phyloP scores from a whole-genome alignment of 2,888 invertebrate genomes.

The Clepsis dumicolana region DNA sequence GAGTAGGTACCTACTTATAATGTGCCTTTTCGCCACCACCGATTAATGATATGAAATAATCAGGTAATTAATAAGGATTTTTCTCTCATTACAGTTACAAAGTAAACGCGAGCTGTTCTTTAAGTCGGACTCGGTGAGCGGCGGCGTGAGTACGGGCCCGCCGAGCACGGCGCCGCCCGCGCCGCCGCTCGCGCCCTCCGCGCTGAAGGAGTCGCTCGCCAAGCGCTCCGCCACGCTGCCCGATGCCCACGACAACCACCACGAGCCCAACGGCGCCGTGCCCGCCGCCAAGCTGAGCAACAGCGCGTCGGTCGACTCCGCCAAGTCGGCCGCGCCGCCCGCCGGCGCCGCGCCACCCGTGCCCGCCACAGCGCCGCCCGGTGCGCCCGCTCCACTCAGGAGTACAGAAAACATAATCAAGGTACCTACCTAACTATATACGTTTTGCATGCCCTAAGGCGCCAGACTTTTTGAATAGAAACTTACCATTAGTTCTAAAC shows the following conservation, averaged over 20 bases:
- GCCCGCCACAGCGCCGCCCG: conserved; percentile 68
- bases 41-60: no score
- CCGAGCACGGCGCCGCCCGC: conserved; percentile 77
- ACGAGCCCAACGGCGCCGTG: conserved; percentile 79
- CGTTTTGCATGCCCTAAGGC: no score
- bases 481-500: no score
- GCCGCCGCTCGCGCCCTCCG: conserved; percentile 78
- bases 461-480: no score
- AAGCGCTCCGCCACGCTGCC: conserved; percentile 80
- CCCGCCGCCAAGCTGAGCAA: conserved; percentile 71
- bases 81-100: conserved; percentile 88
- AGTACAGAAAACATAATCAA: conserved; percentile 82
- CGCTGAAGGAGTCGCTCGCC: conserved; percentile 81
- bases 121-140: conserved; percentile 88
- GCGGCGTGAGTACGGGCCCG: conserved; percentile 78
- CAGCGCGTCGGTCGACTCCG: conserved; percentile 74
- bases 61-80: conserved; percentile 42
- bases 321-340: conserved; percentile 78
- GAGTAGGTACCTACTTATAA: no score
- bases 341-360: conserved; percentile 79
- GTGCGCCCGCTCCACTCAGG: conserved; percentile 67
- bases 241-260: conserved; percentile 78
- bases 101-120: conserved; percentile 95
- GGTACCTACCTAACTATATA: conserved; percentile 53
- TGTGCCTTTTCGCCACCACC: no score